Base-by-base conservation (phyloP, 2,797 vertebrate species). In the Hyperoplus immaculatus region DNA sequence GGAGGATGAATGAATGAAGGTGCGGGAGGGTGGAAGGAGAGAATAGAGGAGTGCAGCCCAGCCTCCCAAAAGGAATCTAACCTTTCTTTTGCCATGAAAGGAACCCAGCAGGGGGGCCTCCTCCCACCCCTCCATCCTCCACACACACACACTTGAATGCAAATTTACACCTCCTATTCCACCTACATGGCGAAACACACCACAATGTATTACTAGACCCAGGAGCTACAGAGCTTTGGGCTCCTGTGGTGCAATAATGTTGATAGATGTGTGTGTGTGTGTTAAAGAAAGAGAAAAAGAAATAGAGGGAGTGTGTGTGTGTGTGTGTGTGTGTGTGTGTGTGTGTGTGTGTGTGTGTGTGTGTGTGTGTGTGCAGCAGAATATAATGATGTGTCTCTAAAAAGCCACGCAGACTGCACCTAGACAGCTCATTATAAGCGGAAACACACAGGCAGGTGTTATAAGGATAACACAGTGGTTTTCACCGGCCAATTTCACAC, bases 391-490 rank as follows among this genome's bases (percentile, higher is more conserved):
- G 88, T 87, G 84, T 85, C 81, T 90, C 78, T 74, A 78, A 84
- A 84, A 87, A 81, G 77, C 80, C 55, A 62, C 41, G 80, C 88
- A 81, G 89, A 79, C 90, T 88, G 89, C 89, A 92, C 88, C 90
- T 71, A 88, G 92, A 92, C 90, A 89, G 75, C 88, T 94, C 91
- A 92, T 94, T 94, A 93, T 62, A 75, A 77, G 77, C 84, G 80
- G 88, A 84, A 92, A 92, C 89, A 92, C 89, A 88, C 83, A 80
- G 86, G 92, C 92, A 93, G 93, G 91, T 94, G 92, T 89, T 92
- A 86, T 87, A 86, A 83, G 86, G 91, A 92, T 84, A 92, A 91
- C 89, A 85, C 58, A 29, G 73, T 77, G 75, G 88, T 92, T 92
- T 90, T 87, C 83, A 86, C 83, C 45, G 78, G 90, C 69, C 84